Conservation (phyloP, 2,113 vertebrate genomes). For the Chelonoidis abingdonii region DNA sequence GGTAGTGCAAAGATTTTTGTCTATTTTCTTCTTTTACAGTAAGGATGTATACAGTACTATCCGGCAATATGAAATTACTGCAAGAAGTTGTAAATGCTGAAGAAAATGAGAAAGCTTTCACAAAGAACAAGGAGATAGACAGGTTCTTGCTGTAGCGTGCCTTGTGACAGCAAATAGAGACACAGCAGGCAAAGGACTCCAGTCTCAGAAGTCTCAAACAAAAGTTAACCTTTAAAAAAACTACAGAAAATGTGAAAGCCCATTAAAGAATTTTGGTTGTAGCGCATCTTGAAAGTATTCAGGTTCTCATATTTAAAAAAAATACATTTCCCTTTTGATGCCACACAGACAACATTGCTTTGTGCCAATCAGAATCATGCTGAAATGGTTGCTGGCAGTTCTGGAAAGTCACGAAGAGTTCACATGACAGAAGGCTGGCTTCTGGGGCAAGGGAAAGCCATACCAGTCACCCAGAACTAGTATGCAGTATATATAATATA, state of each 20-base stretch:
- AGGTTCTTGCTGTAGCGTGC: conserved; percentile 19
- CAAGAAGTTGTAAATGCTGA: conserved; percentile 55
- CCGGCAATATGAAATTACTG: conserved; percentile 50
- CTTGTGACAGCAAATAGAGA: conserved; percentile 69
- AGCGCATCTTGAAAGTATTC: conserved; percentile 12
- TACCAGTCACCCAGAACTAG: background rate
- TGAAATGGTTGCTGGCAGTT: conserved; percentile 71
- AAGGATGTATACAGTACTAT: conserved; percentile 39
- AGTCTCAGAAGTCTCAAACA: conserved; percentile 2
- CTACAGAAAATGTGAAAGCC: background rate
- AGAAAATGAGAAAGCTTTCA: conserved; percentile 69
- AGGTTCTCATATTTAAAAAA: conserved; percentile 37
- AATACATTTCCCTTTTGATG: conserved; percentile 61
- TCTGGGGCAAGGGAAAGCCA: background rate
- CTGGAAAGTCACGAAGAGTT: conserved; percentile 58
- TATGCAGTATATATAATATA: background rate
- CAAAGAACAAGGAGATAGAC: conserved; percentile 51
- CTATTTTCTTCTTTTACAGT: conserved; percentile 59
- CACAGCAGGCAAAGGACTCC: conserved; percentile 15
- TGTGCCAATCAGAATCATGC: conserved; percentile 66
- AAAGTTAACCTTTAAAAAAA: conserved; percentile 45
- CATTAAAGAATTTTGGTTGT: background rate
- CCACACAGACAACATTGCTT: conserved; percentile 56
- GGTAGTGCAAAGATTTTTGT: conserved; percentile 63
- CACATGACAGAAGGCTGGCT: conserved; percentile 48